Conservation (phyloP, 2,797 vertebrate genomes). For the Coregonus sp. region DNA sequence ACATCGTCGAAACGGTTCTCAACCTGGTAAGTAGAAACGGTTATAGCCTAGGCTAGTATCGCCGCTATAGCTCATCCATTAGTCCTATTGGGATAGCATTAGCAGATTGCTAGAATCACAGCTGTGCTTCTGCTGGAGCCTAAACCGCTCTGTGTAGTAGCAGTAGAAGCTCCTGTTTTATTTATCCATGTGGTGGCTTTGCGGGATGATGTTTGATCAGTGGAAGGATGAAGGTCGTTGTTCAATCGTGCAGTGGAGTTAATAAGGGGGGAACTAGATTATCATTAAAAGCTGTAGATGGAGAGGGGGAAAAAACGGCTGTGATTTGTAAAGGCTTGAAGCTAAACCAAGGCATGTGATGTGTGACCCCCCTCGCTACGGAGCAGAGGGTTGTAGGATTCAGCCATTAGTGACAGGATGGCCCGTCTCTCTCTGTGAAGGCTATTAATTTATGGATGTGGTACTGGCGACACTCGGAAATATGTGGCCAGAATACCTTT, state of each 20-base stretch:
- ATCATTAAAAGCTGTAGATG: slow-evolving; percentile 15
- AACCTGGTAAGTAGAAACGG: slow-evolving; percentile 88
- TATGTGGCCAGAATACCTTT: not conserved
- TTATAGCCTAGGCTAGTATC: no score
- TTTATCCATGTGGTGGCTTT: slow-evolving; percentile 56
- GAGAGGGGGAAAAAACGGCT: no score
- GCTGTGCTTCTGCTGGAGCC: no score
- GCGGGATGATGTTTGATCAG: slow-evolving; percentile 66
- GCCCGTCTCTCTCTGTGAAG: slow-evolving; percentile 40
- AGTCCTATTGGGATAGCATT: no score
- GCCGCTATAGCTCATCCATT: no score
- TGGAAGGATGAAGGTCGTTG: slow-evolving; percentile 23
- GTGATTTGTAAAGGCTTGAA: not conserved
- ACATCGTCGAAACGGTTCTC: slow-evolving; percentile 98
- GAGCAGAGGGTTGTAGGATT: slow-evolving; percentile 27
- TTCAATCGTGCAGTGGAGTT: slow-evolving; percentile 5
- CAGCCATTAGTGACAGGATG: slow-evolving; percentile 71
- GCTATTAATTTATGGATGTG: no score
- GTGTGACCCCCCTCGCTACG: slow-evolving; percentile 36
- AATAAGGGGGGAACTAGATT: not conserved
- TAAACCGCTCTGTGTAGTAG: slow-evolving; percentile 5
- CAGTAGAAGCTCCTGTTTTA: slow-evolving; percentile 51
- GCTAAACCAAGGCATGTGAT: slow-evolving; percentile 64
- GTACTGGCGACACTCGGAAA: not conserved
- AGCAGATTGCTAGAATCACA: no score